phyloP scores from a whole-genome alignment of 1,140 invertebrate species.

The Octopus sinensis region DNA sequence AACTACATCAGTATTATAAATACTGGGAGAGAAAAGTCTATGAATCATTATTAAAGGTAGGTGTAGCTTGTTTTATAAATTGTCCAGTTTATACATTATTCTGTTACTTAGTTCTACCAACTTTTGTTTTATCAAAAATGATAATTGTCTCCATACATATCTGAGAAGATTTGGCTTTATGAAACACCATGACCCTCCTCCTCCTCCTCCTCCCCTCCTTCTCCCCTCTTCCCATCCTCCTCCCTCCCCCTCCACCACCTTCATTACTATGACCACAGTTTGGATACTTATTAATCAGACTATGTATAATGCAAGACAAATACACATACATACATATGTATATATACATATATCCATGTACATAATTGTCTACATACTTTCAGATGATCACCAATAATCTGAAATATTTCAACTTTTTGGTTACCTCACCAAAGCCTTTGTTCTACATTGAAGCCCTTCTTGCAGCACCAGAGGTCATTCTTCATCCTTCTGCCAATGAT shows the following conservation, averaged over 20 bases:
- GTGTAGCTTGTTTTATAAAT: neutral
- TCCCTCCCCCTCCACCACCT: neutral
- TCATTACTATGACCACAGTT: too few relatives aligned
- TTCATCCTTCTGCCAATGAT: conserved; percentile 72
- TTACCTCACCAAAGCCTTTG: conserved; percentile 65
- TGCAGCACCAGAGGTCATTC: conserved; percentile 69
- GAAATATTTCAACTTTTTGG: conserved; percentile 66
- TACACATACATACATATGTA: too few relatives aligned
- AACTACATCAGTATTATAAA: conserved; percentile 57
- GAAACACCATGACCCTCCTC: neutral
- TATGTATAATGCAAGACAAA: too few relatives aligned
- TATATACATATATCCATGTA: too few relatives aligned
- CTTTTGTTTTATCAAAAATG: too few relatives aligned
- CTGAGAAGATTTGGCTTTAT: too few relatives aligned
- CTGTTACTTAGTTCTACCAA: too few relatives aligned
- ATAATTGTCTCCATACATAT: too few relatives aligned
- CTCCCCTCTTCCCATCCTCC: neutral
- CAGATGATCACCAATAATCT: conserved; percentile 71
- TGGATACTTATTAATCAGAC: too few relatives aligned
- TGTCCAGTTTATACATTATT: too few relatives aligned
- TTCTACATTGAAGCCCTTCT: conserved; percentile 77
- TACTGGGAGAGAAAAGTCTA: conserved; percentile 60
- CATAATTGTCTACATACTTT: conserved; percentile 1
- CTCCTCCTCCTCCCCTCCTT: neutral
- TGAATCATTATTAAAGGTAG: conserved; percentile 53